Conservation (phyloP, 2,113 vertebrate species). For the Ictalurus furcatus region DNA sequence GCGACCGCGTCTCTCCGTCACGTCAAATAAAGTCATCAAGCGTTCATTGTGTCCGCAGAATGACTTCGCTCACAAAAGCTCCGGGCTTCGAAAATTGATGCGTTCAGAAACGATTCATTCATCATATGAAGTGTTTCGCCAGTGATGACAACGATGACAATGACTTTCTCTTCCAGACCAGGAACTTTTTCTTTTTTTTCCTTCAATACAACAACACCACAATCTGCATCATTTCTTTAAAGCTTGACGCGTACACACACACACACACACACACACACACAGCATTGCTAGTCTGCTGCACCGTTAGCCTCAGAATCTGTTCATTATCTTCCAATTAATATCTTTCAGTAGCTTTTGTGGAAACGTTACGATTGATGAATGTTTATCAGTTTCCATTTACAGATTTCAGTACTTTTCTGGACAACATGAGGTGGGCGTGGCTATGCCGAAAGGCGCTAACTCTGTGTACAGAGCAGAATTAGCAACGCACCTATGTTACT, state of each 20-base stretch:
- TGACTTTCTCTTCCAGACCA: neutral
- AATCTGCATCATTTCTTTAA: neutral
- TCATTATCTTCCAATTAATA: neutral
- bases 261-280: neutral
- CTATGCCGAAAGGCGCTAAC: neutral
- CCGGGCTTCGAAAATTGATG: neutral
- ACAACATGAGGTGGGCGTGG: neutral
- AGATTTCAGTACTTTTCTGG: neutral
- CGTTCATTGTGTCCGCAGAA: neutral
- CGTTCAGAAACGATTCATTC: neutral
- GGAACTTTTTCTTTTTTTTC: neutral
- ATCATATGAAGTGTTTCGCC: neutral
- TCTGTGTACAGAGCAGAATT: neutral
- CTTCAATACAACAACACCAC: neutral
- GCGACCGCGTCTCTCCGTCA: neutral
- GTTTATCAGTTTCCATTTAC: neutral
- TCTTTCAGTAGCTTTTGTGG: neutral
- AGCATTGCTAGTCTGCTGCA: neutral
- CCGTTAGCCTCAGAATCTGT: neutral
- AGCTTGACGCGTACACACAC: neutral
- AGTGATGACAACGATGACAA: neutral
- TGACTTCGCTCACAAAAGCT: neutral
- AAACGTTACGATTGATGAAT: neutral
- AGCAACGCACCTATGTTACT: neutral
- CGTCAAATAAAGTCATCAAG: neutral